Evolutionary conservation across 2,113 vertebrate species (phyloP), one percentile per base, ranked within the genome.

Genomic region (Cyanocitta stelleri): DNA sequence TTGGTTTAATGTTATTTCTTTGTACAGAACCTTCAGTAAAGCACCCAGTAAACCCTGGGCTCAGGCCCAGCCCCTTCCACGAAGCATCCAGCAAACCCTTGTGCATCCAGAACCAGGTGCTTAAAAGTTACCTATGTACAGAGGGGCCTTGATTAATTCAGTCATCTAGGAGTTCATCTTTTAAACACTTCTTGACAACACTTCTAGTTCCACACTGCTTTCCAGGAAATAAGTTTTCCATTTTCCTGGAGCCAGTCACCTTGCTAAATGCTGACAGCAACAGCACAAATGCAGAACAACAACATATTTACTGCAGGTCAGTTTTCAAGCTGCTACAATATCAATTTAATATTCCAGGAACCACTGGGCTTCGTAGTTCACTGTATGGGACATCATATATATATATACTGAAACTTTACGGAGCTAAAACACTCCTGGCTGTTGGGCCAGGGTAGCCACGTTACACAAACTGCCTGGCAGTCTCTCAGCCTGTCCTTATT

Each of bases 391-490:
- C 85, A 80, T 35, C 66, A 46, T 7, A 20, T 19, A 33, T 22
- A 35, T 23, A 32, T 41, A 23, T 4, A 72, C 14, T 63, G n/a
- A 66, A 68, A 79, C 33, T 30, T 85, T 37, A 73, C 27, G 17
- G 4, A 72, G 66, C 33, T 69, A 68, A 89, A 89, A 62, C 44
- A 76, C 74, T 87, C 48, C 37, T 68, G 77, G 56, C 52, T 46
- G 44, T 16, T 55, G 1, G 6, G 41, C 22, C 67, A 43, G 79
- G 39, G 54, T 8, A 24, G 43, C 7, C 6, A 59, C 1, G 0
- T 33, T 43, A 33, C 2, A 26, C 59, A 62, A 54, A 76, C 62
- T 23, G 32, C 54, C 58, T 39, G 54, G 74, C 80, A 62, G 37
- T 22, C 66, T 72, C 84, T 75, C 72, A 46, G 44, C 62, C 62